Evolutionary conservation across 2,797 vertebrate species (phyloP).

Genomic region (Epinephelus malabaricus): DNA sequence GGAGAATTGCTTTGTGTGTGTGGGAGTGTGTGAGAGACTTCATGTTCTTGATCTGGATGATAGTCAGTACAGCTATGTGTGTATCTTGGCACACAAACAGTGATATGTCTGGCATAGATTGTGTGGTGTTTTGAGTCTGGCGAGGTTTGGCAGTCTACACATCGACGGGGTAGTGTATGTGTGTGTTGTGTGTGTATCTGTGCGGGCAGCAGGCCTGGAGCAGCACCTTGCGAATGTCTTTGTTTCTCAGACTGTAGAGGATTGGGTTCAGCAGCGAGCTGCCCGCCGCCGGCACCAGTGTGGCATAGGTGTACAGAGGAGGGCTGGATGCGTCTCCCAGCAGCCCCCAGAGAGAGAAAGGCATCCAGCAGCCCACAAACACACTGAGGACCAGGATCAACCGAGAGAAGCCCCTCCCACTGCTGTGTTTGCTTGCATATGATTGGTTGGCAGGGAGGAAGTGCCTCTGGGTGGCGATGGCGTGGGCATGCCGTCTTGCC

Average conservation of each 20-base stretch:
- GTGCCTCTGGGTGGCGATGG: constrained; percentile 95
- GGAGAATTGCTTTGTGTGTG: constrained; percentile 51
- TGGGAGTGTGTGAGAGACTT: constrained; percentile 46
- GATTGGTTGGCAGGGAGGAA: constrained; percentile 88
- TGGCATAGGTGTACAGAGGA: constrained; percentile 90
- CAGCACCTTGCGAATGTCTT: constrained; percentile 94
- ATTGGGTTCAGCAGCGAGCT: constrained; percentile 95
- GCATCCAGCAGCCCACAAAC: constrained; percentile 95
- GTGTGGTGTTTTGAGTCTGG: constrained; percentile 31
- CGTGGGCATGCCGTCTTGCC: constrained; percentile 92
- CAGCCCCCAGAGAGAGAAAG: constrained; percentile 93
- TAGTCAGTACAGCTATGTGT: constrained; percentile 60
- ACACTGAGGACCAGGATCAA: constrained; percentile 91
- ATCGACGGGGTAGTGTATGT: constrained; percentile 90
- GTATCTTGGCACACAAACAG: constrained; percentile 71
- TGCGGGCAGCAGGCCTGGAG: constrained; percentile 90
- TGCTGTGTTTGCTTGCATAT: constrained; percentile 83
- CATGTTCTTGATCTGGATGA: constrained; percentile 55
- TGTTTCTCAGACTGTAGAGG: constrained; percentile 95
- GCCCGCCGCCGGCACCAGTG: constrained; percentile 93
- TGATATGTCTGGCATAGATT: constrained; percentile 76
- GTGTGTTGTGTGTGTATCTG: constrained; percentile 78
- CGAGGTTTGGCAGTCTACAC: constrained; percentile 83
- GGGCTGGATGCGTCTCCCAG: constrained; percentile 90
- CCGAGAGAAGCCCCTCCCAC: constrained; percentile 91